A percentile compares a stretch with the other conserved stretches of the same genome.
Evolutionary conservation across 2,113 vertebrate species (phyloP).

Genomic region (Junco hyemalis): DNA sequence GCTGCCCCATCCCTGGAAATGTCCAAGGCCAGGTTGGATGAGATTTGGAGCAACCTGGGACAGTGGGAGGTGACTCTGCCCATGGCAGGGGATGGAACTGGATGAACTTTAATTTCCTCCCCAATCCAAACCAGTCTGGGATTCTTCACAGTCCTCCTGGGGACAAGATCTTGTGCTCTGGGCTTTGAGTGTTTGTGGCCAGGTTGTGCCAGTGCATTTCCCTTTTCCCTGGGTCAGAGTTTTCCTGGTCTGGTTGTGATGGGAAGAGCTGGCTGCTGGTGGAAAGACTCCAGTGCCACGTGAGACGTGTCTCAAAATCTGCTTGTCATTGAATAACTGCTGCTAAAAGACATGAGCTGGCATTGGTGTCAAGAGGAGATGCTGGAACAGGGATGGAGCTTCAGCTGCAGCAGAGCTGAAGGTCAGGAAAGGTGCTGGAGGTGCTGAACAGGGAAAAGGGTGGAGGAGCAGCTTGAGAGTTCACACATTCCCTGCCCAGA

Average conservation of each 20-base stretch:
- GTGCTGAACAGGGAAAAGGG: neutral
- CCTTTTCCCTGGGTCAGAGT: neutral
- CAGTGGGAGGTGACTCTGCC: neutral
- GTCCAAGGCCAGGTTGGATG: neutral
- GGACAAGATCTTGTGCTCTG: no score
- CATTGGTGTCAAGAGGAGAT: neutral
- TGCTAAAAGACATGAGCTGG: rapidly evolving
- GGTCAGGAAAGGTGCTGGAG: neutral
- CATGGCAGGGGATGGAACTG: neutral
- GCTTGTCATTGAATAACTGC: neutral
- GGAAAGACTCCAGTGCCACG: rapidly evolving
- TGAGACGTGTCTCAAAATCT: neutral
- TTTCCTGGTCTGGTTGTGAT: rapidly evolving
- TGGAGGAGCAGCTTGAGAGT: neutral
- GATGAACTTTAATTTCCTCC: neutral
- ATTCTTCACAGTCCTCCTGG: neutral
- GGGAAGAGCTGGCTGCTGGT: neutral
- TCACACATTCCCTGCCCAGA: neutral
- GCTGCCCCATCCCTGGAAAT: neutral
- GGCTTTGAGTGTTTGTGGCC: neutral
- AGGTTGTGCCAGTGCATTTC: rapidly evolving
- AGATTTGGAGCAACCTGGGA: neutral
- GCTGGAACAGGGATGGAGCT: neutral
- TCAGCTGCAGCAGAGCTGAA: neutral
- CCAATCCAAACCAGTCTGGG: neutral